Conservation (phyloP, 2,113 vertebrate genomes). For the Symphodus melops region DNA sequence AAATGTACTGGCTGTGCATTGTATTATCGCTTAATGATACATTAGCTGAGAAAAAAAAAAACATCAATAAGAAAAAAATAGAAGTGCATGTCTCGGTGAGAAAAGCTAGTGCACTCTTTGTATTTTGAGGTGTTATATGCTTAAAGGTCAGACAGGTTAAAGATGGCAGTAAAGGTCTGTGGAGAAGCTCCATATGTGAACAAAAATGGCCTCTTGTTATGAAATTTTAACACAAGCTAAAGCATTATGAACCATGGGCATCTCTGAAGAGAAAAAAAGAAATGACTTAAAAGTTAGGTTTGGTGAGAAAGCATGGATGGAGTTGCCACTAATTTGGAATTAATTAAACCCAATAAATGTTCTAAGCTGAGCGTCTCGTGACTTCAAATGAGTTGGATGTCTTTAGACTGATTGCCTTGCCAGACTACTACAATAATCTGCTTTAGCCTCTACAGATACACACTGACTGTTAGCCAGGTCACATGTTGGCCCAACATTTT, state of each 20-base stretch:
- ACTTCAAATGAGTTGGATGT: slow-evolving; percentile 52
- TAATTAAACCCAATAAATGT: slow-evolving; percentile 32
- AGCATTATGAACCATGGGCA: not conserved
- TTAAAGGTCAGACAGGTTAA: not conserved
- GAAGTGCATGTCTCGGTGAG: too few relatives aligned
- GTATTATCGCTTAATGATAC: not conserved
- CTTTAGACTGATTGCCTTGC: slow-evolving; percentile 67
- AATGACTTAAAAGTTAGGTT: not conserved
- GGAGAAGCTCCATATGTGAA: not conserved
- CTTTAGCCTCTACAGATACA: slow-evolving; percentile 59
- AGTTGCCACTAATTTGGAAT: slow-evolving; percentile 18
- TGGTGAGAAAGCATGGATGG: not conserved
- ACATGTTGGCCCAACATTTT: slow-evolving; percentile 45
- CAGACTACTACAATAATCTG: slow-evolving; percentile 76
- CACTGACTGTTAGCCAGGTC: slow-evolving; percentile 45
- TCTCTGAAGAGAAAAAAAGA: not conserved
- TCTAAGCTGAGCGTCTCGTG: slow-evolving; percentile 40
- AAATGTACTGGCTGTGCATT: not conserved
- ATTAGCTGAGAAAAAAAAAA: not conserved
- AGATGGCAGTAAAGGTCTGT: not conserved
- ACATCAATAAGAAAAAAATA: not conserved
- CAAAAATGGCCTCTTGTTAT: not conserved
- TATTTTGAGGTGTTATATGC: not conserved
- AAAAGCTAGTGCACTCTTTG: not conserved
- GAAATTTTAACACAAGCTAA: not conserved